Evolutionary conservation across 2,797 vertebrate genomes (phyloP).

Genomic region (Scolopax rusticola): DNA sequence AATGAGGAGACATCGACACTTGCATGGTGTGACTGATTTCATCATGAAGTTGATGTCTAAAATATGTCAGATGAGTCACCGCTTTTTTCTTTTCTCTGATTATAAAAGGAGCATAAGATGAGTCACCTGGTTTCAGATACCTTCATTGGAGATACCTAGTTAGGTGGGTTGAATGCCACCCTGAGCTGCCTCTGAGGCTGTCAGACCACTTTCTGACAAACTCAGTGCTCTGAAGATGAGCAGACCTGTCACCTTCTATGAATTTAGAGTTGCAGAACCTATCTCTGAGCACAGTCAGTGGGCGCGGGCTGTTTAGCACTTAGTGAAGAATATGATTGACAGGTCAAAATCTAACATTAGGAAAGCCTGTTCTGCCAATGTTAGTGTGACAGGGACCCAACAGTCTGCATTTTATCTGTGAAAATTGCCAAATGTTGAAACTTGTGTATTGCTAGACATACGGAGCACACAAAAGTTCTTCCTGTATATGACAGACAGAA

Average conservation of each 20-base stretch:
- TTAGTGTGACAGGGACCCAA: not conserved
- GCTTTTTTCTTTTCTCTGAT: not conserved
- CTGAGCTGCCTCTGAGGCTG: not conserved
- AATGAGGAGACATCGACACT: not conserved
- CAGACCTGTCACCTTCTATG: not conserved
- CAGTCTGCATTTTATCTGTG: not conserved
- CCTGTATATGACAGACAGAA: not conserved
- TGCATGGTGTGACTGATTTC: not conserved
- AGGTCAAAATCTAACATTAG: not conserved
- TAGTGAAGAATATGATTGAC: not conserved
- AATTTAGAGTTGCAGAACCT: not conserved
- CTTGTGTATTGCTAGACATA: not conserved
- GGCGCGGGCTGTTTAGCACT: not conserved
- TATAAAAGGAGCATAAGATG: not conserved
- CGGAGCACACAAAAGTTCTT: not conserved
- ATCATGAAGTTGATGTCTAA: not conserved
- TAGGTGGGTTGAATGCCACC: not conserved
- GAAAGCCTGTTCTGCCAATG: not conserved
- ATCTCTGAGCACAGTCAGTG: not conserved
- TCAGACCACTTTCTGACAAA: not conserved
- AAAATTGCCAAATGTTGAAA: not conserved
- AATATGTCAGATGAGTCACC: slow-evolving; percentile 1
- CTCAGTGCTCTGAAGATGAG: not conserved
- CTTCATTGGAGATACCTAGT: not conserved
- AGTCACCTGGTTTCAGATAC: not conserved